A percentile compares a stretch with the other conserved stretches of the same genome.
Conservation (phyloP, 2,113 vertebrate species). For the Turnix velox region DNA sequence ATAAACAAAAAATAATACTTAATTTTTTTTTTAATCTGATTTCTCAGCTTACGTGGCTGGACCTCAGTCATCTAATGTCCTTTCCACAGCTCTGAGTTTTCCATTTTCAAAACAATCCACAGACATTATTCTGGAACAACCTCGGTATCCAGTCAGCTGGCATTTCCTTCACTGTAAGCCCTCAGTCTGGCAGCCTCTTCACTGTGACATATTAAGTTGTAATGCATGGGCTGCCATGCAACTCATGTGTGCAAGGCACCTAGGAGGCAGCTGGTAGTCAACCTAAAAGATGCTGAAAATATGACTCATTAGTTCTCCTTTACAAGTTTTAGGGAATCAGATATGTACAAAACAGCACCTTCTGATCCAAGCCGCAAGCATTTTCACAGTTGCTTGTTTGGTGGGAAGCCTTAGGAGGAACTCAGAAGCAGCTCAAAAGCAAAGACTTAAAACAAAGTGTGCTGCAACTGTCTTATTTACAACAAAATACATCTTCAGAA, state of each 20-base stretch:
- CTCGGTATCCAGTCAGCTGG: fast-evolving
- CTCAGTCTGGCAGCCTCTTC: not conserved
- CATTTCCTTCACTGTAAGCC: not conserved
- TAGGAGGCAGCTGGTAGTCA: not conserved
- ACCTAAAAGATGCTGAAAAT: not conserved
- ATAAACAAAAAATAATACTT: not conserved
- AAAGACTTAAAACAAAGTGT: not conserved
- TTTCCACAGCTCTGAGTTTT: not conserved
- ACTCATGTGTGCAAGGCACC: not conserved
- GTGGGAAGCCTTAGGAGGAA: not conserved
- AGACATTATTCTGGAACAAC: fast-evolving
- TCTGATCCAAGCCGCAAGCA: not conserved
- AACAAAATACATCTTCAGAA: not conserved
- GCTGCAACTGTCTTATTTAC: not conserved
- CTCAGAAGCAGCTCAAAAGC: not conserved
- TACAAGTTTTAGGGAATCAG: not conserved
- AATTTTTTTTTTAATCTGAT: no score
- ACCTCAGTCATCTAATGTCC: not conserved
- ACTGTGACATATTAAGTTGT: no score
- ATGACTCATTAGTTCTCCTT: not conserved
- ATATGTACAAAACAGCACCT: not conserved
- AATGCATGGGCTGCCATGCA: no score
- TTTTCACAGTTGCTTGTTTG: not conserved
- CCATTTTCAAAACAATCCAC: not conserved
- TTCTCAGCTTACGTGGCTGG: not conserved